Evolutionary conservation across 2,797 vertebrate species (phyloP).

Genomic region (Xenentodon cancila): DNA sequence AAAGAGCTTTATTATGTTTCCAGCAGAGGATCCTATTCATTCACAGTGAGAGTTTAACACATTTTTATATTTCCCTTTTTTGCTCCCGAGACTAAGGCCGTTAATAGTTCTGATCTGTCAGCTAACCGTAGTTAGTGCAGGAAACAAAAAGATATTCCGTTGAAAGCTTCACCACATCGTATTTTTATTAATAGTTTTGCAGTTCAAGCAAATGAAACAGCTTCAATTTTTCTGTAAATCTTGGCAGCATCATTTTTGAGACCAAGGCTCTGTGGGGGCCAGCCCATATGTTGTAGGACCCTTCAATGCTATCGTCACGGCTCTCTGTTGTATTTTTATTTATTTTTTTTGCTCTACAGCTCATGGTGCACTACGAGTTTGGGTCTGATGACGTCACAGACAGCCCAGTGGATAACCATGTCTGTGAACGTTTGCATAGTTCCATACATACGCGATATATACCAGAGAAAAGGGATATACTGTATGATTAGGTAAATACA

Average conservation of each 20-base stretch:
- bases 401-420: background rate
- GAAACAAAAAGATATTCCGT: background rate
- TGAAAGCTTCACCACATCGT: slow-evolving; percentile 6
- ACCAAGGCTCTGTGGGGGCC: slow-evolving; percentile 13
- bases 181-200: background rate
- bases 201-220: too few relatives aligned
- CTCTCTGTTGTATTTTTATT: slow-evolving; percentile 1
- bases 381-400: background rate
- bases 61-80: slow-evolving; percentile 48
- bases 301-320: background rate
- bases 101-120: slow-evolving; percentile 5
- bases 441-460: slow-evolving; percentile 34
- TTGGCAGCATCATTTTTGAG: background rate
- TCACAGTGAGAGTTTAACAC: slow-evolving; percentile 77
- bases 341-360: background rate
- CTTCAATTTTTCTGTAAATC: too few relatives aligned
- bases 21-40: slow-evolving; percentile 74
- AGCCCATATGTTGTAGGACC: slow-evolving; percentile 5
- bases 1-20: slow-evolving; percentile 79
- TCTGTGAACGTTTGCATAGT: slow-evolving; percentile 5
- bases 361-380: background rate
- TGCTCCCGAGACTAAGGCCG: slow-evolving; percentile 6
- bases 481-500: slow-evolving; percentile 53
- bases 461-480: slow-evolving; percentile 51
- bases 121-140: slow-evolving; percentile 3